Conservation (phyloP, 2,888 invertebrate species). For the Drosophila basisetae region DNA sequence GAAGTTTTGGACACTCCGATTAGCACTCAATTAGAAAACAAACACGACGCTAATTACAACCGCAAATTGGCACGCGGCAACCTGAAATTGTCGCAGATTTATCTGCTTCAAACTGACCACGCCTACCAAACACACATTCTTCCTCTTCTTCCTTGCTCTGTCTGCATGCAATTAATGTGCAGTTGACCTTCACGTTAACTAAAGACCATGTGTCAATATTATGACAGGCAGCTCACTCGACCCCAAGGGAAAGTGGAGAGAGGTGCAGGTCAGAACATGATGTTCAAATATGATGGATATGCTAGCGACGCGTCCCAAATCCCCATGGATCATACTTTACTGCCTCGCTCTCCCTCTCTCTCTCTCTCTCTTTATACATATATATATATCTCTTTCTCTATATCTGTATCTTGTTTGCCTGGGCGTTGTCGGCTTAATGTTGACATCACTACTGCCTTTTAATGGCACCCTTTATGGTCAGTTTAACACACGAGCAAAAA, state of each 20-base stretch:
- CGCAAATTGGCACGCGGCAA: conserved; percentile 52
- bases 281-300: conserved; percentile 62
- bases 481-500: conserved; percentile 37
- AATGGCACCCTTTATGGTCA: conserved; percentile 66
- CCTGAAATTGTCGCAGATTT: conserved; percentile 66
- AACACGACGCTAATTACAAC: conserved; percentile 64
- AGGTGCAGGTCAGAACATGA: neutral
- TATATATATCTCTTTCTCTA: neutral
- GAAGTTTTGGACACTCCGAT: conserved; percentile 56
- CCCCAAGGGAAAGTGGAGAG: neutral
- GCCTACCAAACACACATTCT: conserved; percentile 12
- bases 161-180: conserved; percentile 69
- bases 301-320: conserved; percentile 35
- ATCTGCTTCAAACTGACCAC: conserved; percentile 28
- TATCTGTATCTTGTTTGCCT: conserved; percentile 1
- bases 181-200: conserved; percentile 73
- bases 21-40: conserved; percentile 78
- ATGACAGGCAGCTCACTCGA: conserved; percentile 58
- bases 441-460: conserved; percentile 74
- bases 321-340: conserved; percentile 53
- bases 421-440: conserved; percentile 62
- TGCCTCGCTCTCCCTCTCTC: neutral
- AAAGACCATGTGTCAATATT: conserved; percentile 75
- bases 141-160: neutral
- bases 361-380: too few species aligned